Base-by-base conservation (phyloP, 2,888 invertebrate genomes). In the Bellardia bayeri region DNA sequence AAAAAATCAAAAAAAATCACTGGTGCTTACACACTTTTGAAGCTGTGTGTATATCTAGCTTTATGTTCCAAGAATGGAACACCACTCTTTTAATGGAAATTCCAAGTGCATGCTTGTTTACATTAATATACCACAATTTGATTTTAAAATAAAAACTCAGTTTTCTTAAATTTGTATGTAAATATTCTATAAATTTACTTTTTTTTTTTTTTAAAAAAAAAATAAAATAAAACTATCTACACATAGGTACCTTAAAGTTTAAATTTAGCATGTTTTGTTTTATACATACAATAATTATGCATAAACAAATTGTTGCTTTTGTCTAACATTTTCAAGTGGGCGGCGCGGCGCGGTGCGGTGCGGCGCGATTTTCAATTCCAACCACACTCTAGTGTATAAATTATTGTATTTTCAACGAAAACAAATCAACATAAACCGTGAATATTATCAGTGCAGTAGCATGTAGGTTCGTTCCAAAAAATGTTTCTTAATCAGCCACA, bases 251-350 rank as follows among this genome's bases (percentile, higher is more conserved):
- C 6, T 45, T 45, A 11, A 56, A 9, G 56, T 16, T 23, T 7
- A 40, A 51, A 64, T 45, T 51, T 63, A 23, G 54, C 63, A 81
- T 54, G 42, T 71, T 51, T n/a, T 7, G 13, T 4, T 33, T 3
- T 3, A 13, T n/a, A 30, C 14, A 56, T 30, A 63, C 49, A 51
- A 51, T 80, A 63, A 63, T 63, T 71, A 71, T 81, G 71, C 71
- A 61, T 51, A 49, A 71, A 40, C 51, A 81, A 71, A 51, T 82
- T 74, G 37, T 61, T 51, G 61, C 37, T 75, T 56, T 71, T 66
- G 64, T 66, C 56, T 56, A 68, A 82, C 51, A 61, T 42, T 82
- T 66, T 40, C 9, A 74, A 85, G 80, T 85, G 69, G 85, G 85
- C 80, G 85, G 42, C 37, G 33, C 45, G 8, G 37, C 7, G 9